These are phyloP conservation scores for Aphelinus certus DNA, from an alignment of 1,140 invertebrate genomes.

Conservation along the genomic window DNA sequence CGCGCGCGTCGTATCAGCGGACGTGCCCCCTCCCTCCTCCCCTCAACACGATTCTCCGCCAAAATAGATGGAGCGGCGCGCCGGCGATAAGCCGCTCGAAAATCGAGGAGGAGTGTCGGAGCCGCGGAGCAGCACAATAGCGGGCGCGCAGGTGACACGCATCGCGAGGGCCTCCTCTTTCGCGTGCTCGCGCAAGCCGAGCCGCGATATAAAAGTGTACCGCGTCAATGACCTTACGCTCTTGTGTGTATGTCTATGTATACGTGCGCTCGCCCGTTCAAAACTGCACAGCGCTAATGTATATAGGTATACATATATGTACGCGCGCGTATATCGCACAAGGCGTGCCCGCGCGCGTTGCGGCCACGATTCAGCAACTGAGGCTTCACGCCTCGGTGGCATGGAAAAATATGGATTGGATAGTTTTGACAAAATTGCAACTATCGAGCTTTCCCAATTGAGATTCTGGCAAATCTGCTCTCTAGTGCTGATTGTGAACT, in stretches of 20 bases:
- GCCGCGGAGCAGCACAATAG: background rate
- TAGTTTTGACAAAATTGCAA: too few relatives aligned
- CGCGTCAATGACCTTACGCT: conserved; percentile 62
- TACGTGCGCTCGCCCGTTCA: conserved; percentile 50
- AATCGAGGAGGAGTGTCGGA: background rate
- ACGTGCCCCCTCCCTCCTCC: background rate
- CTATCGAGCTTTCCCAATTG: too few relatives aligned
- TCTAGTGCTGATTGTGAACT: too few relatives aligned
- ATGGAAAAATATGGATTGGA: too few relatives aligned
- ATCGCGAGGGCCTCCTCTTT: conserved; percentile 44
- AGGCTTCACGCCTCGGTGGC: too few relatives aligned
- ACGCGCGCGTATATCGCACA: too few relatives aligned
- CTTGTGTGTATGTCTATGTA: too few relatives aligned
- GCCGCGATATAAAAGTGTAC: conserved; percentile 62
- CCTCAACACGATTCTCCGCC: background rate
- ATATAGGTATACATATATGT: too few relatives aligned
- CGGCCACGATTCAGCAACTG: too few relatives aligned
- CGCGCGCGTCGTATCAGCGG: background rate
- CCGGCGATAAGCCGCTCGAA: background rate
- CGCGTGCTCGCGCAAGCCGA: conserved; percentile 39
- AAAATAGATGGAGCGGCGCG: background rate
- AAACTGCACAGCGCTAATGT: background rate
- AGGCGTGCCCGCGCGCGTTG: too few relatives aligned
- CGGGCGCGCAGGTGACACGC: conserved; percentile 41
- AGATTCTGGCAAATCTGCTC: too few relatives aligned